A percentile compares a stretch with the other conserved stretches of the same genome.
phyloP scores from a whole-genome alignment of 2,888 invertebrate species.

The Hypselothyrea guttata region DNA sequence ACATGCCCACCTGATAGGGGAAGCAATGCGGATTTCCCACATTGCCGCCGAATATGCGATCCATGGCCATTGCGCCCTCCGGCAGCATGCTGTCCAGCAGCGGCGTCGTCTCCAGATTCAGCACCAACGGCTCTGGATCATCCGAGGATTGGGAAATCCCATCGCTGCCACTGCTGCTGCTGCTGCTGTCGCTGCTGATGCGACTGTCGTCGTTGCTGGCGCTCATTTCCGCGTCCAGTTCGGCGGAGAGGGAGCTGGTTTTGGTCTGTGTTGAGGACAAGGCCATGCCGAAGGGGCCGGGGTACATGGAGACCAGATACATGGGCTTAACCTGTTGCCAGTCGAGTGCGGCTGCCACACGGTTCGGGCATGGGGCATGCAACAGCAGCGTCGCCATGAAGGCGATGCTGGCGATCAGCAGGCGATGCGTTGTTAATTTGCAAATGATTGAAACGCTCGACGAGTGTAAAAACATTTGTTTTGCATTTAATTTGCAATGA shows the following conservation, averaged over 20 bases:
- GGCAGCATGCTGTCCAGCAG: slow-evolving; percentile 73
- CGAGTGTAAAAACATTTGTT: slow-evolving; percentile 70
- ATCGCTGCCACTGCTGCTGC: slow-evolving; percentile 11
- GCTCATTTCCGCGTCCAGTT: slow-evolving; percentile 67
- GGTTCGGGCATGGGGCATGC: slow-evolving; percentile 5
- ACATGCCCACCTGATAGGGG: slow-evolving; percentile 80
- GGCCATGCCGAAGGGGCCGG: slow-evolving; percentile 55
- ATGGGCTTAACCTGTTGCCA: slow-evolving; percentile 81
- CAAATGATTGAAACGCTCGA: slow-evolving; percentile 46
- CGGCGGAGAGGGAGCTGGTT: slow-evolving; percentile 46
- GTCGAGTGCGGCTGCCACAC: slow-evolving; percentile 61
- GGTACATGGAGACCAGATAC: slow-evolving; percentile 80
- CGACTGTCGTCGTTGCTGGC: slow-evolving; percentile 46
- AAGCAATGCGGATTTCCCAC: slow-evolving; percentile 77
- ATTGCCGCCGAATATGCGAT: slow-evolving; percentile 80
- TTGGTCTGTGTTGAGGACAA: slow-evolving; percentile 27
- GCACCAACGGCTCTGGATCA: slow-evolving; percentile 69
- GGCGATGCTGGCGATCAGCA: slow-evolving; percentile 24
- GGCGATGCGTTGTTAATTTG: slow-evolving; percentile 44
- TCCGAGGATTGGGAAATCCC: slow-evolving; percentile 3
- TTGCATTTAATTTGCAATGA: slow-evolving; percentile 65
- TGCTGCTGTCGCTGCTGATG: slow-evolving; percentile 29
- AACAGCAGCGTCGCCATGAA: slow-evolving; percentile 37
- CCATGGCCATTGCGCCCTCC: slow-evolving; percentile 79
- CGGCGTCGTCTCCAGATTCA: slow-evolving; percentile 78